Base-by-base conservation (phyloP, 2,888 invertebrate genomes). In the Thyatira batis region DNA sequence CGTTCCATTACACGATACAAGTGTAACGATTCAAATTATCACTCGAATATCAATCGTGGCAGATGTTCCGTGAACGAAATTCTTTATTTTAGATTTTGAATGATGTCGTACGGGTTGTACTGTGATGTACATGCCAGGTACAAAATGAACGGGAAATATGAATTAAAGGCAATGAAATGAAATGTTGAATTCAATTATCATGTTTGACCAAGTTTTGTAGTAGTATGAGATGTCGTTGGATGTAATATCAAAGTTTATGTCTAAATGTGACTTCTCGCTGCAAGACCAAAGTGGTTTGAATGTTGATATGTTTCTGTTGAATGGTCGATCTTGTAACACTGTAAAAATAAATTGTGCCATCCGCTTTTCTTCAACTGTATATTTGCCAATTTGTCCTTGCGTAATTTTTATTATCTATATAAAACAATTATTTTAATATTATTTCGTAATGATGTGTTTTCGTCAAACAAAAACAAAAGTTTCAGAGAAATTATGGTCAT, bases 261-360 rank as follows among this genome's bases (percentile, higher is more conserved):
- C 45, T 57, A 50, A 51, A 53, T 54, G 58, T 52, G 65, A 61
- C 64, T 68, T 72, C 62, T 69, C 65, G 66, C 67, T 71, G 68
- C 68, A 69, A 73, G 78, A 80, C 78, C 76, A 79, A 80, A 72
- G 76, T 76, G 74, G 71, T 76, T 69, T 65, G 73, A 62, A 60
- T 76, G 71, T 69, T 69, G 59, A 62, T 59, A 61, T 69, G 50
- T 54, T 65, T 71, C 72, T 76, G 73, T 69, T 78, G 72, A 73
- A 80, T 76, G 75, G 69, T 67, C 71, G 73, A 69, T 77, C 73
- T 76, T 81, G 77, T 81, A 76, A 70, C 71, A 80, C 78, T 85
- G 80, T 84, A 84, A 70, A 78, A 80, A 80, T 64, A 69, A 69
- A 82, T 84, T 88, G 90, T 91, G 90, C 91, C 91, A 91, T 91